phyloP scores from a whole-genome alignment of 2,888 invertebrate species.

The Geophilus truncorum region DNA sequence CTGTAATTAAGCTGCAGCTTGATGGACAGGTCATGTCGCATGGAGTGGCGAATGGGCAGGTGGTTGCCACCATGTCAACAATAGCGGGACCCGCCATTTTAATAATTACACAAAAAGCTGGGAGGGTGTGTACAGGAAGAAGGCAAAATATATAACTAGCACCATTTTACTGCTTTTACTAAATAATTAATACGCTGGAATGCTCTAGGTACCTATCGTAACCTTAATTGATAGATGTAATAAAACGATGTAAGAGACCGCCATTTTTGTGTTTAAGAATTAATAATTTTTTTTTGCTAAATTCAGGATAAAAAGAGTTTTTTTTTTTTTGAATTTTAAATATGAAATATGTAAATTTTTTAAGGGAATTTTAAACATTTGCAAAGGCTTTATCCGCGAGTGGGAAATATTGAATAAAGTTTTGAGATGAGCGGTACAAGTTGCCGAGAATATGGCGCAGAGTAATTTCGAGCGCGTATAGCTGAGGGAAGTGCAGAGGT shows the following conservation, averaged over 20 bases:
- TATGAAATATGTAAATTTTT: no score
- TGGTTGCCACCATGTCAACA: constrained; percentile 27
- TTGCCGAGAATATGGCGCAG: not conserved
- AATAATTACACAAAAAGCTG: constrained; percentile 11
- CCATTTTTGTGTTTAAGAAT: no score
- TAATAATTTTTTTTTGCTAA: no score
- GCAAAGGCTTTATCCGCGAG: not conserved
- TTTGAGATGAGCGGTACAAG: not conserved
- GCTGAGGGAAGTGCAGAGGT: not conserved
- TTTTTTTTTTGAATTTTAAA: no score
- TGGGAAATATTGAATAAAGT: not conserved
- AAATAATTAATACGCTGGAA: not conserved
- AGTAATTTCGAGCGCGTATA: not conserved
- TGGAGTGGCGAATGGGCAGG: constrained; percentile 27
- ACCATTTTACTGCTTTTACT: not conserved
- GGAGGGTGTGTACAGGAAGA: constrained; percentile 18
- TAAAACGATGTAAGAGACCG: not conserved
- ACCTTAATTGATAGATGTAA: not conserved
- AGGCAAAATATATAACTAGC: constrained; percentile 8
- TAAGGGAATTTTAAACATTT: no score
- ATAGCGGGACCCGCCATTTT: constrained; percentile 27
- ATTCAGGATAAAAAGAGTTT: no score
- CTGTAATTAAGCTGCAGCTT: not conserved
- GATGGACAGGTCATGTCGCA: constrained; percentile 22
- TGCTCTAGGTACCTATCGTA: not conserved